phyloP scores from a whole-genome alignment of 2,888 invertebrate genomes.

The Epirrhoe alternata region DNA sequence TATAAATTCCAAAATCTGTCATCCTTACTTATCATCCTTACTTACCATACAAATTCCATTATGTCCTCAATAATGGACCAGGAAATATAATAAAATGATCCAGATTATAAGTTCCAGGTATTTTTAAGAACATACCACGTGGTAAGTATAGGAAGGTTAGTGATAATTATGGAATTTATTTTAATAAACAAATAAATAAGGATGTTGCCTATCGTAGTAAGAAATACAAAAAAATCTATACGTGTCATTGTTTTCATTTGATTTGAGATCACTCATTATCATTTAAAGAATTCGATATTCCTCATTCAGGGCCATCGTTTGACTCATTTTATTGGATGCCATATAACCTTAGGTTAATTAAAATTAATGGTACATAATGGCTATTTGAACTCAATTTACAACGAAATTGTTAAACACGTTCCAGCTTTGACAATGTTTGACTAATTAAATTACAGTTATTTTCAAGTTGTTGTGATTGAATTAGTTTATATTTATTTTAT shows the following conservation, averaged over 20 bases:
- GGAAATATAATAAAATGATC: too few relatives aligned
- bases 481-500: constrained; percentile 58
- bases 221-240: neutral
- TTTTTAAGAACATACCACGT: too few relatives aligned
- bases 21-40: too few relatives aligned
- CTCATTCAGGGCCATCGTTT: constrained; percentile 14
- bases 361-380: constrained; percentile 35
- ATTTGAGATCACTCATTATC: constrained; percentile 7
- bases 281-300: constrained; percentile 17
- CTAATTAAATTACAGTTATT: constrained; percentile 52
- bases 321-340: constrained; percentile 33
- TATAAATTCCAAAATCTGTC: too few relatives aligned
- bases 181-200: too few relatives aligned
- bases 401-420: constrained; percentile 34
- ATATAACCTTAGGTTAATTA: constrained; percentile 36
- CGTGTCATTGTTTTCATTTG: neutral
- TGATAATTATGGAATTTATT: too few relatives aligned
- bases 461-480: constrained; percentile 51
- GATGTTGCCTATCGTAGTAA: too few relatives aligned
- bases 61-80: too few relatives aligned
- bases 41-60: too few relatives aligned
- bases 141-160: too few relatives aligned
- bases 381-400: constrained; percentile 25
- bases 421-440: constrained; percentile 44
- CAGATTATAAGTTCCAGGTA: too few relatives aligned